Base-by-base conservation (phyloP, 2,888 invertebrate species). In the Heterodera filipjevi region DNA sequence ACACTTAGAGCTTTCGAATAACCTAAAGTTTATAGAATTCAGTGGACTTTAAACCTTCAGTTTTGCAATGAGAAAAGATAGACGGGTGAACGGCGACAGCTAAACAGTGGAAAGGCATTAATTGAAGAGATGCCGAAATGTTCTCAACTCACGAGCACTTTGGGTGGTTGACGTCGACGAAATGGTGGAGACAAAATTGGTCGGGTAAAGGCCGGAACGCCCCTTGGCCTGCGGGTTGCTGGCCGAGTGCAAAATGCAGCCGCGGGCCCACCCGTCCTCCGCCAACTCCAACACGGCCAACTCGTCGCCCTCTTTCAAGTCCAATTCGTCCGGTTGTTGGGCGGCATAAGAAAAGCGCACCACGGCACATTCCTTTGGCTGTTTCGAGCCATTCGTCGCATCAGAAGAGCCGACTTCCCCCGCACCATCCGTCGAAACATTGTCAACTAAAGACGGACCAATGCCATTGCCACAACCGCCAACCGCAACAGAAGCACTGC, bases 241-340 rank as follows among this genome's bases (percentile, higher is more conserved):
- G 2, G 72, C 71, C 64, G 79, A 32, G 77, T 81, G 35, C 46
- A 78, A 39, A 76, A 79, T 79, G 39, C 75, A 64, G 84, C 90
- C 90, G 86, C 83, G 79, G 82, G 85, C 84, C 94, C 94, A 94
- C 49, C 95, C 95, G 90, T 95, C 95, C 90, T 96, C 96, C 76
- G 93, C 94, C 92, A 96, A 95, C 84, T 93, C 94, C 84, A 95
- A 91, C 84, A 96, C 94, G 89, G 95, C 95, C 83, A 98, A 93
- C 35, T 94, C 92, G 91, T 96, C 96, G 83, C 95, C 95, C 68
- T 95, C 94, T 85, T 93, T 92, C 81, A 98, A 92, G 83, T 93
- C 92, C 85, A 98, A 91, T 90, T 98, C 98, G 91, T 98, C 98
- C 80, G 94, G 94, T 90, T 96, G 95, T 83, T 94, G 94, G 77